Evolutionary conservation across 2,888 invertebrate genomes (phyloP), one percentile per base, ranked within the genome.

Genomic region (Slavum lentiscoides): DNA sequence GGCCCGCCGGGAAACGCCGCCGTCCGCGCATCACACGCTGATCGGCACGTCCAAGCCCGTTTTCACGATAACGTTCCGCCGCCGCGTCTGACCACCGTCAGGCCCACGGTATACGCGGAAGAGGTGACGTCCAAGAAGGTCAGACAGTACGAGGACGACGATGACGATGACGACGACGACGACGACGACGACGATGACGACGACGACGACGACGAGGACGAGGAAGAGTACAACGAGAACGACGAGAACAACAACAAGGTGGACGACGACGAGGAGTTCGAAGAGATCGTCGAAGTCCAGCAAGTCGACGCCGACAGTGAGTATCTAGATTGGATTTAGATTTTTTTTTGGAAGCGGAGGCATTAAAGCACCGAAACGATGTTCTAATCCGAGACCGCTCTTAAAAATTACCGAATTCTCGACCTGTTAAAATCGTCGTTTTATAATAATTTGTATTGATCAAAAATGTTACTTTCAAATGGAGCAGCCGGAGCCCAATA

Each of bases 111-210:
- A 17, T 11, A 11, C 19, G 84, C 23, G 83, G 85, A 17, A 84
- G 85, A 43, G 84, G 85, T 69, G 83, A 83, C 30, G 83, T 84
- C 30, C 82, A 83, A n/a, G 80, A 85, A 68, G 83, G 64, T 80
- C 9, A 39, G 80, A 13, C 81, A 81, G 23, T 72, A 83, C 68
- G 83, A 84, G 17, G 83, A 83, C 39, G 83, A 84, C 59, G 87
- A 87, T 83, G 86, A 85, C 37, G 83, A 85, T 11, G 84, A 85
- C 37, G 85, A 85, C 61, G 84, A 83, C 17, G 84, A 84, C 19
- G 83, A 83, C 1, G 83, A 85, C 30, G 83, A 83, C 39, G 83
- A 84, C 62, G 87, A 87, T 83, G 86, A 85, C 30, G 83, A 85
- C 11, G 84, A 85, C 37, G 85, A 85, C 62, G 84, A 83, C 17